Evolutionary conservation across 23 tunicate genomes (phyloP), one percentile per base, ranked within the genome.

Genomic region (Ascidia mentula): DNA sequence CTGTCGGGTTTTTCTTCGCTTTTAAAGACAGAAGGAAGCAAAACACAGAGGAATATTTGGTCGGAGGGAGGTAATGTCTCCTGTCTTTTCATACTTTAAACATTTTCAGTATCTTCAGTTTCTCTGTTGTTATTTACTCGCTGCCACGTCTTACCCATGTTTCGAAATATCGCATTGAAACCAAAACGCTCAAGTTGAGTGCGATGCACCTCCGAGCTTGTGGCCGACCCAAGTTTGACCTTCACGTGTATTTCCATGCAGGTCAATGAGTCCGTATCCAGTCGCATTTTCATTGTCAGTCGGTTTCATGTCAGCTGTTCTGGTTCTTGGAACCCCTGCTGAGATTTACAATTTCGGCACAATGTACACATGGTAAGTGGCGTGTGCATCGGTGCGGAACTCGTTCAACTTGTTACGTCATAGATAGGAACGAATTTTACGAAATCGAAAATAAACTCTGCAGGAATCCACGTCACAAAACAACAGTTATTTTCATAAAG

Each of bases 271-370:
- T 38, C 79, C 86, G 40, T 69, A 39, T 72, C 93, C 87, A 15
- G 93, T 88, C 3, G 87, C 69, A 9, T 39, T 81, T 32, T 81
- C 85, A 40, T 24, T 45, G 33, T 81, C 85, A 9, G 81, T 83
- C 87, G 75, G 93, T 33, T 88, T 88, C 34, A 60, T 88, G 35
- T 88, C 93, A 31, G 87, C 93, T 31, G 87, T 88, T 34, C 83
- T 86, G 6, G 86, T 88, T 15, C 84, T 88, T 32, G 93, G 93
- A 8, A 82, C 86, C 0, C 87, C 93, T 12, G 87, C 93, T 6
- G 93, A 88, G 28, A 76, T 88, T 34, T 88, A 88, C 46, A 53
- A 31, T n/a, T 82, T 81, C 39, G 93, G 93, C 18, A 84, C 87
- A 36, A 88, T 88, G 87, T 88, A 88, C 79, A 76, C 82, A 35